Evolutionary conservation across 2,797 vertebrate genomes (phyloP).

Genomic region (Danio choprae): DNA sequence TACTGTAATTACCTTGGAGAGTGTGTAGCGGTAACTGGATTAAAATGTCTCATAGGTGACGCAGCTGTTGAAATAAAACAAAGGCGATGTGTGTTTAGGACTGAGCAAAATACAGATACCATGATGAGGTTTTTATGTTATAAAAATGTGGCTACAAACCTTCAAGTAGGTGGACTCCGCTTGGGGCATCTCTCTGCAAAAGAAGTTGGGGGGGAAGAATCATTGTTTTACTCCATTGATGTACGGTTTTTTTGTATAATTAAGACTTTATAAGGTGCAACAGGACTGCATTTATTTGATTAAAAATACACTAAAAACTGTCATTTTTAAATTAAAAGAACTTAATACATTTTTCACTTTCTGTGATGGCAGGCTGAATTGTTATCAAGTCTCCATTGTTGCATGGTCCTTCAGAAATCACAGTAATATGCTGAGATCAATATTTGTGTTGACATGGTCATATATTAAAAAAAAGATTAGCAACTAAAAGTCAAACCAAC

Average conservation of each 20-base stretch:
- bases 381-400: background rate
- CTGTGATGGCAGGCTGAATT: too few relatives aligned
- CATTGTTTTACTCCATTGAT: background rate
- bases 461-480: too few relatives aligned
- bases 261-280: too few relatives aligned
- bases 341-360: too few relatives aligned
- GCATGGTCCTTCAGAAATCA: background rate
- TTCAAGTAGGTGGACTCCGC: background rate
- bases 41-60: constrained; percentile 42
- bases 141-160: constrained; percentile 28
- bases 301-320: too few relatives aligned
- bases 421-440: background rate
- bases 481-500: background rate
- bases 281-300: too few relatives aligned
- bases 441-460: too few relatives aligned
- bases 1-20: constrained; percentile 57
- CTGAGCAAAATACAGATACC: background rate
- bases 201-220: background rate
- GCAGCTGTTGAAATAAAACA: constrained; percentile 39
- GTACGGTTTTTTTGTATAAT: background rate
- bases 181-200: constrained; percentile 50
- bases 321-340: too few relatives aligned
- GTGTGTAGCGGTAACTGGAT: constrained; percentile 26
- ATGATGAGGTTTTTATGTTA: background rate
- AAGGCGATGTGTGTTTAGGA: background rate